Evolutionary conservation across 1,140 invertebrate species (phyloP), one percentile per base, ranked within the genome.

Genomic region (Zaprionus gabonicus): DNA sequence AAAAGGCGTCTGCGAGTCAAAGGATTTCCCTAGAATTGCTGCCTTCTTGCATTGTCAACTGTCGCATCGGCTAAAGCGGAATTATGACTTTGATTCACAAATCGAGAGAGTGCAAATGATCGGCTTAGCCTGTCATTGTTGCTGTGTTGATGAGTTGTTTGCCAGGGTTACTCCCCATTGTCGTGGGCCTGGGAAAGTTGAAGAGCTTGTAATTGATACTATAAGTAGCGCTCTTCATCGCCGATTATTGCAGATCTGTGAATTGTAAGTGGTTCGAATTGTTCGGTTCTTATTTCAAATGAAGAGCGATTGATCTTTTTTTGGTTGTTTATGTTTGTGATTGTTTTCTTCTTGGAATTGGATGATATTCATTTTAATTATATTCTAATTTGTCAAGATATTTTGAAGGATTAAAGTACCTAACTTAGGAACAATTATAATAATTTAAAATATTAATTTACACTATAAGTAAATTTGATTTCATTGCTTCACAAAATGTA

Each of bases 51-150:
- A 46, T 46, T 46, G 41, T 46, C 70, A 64, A 62, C 60, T 72
- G 31, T 27, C 41, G 57, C 68, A 15, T 51, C 15, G 25, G 66
- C 59, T 69, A 71, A 72, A 64, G 55, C 65, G 68, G 81, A 87
- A 83, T 80, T 75, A 88, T 88, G 77, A 83, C 83, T 78, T 65
- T 67, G 64, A 87, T 88, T 80, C 71, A 73, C 41, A 44, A 67
- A 69, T 68, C 58, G 57, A 57, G 53, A 62, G 20, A 53, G 59
- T 74, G 55, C 31, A 67, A 78, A 56, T 75, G 63, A 78, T 25
- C 25, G 5, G 59, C 62, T 76, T 76, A 71, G 72, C 23, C 36
- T 9, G 49, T 3, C 34, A 63, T 81, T 58, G 64, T 71, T 49
- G 49, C 31, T 36, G 46, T 31, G 7, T 23, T 23, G 23, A 1